Evolutionary conservation across 2,888 invertebrate genomes (phyloP).

Genomic region (Drosophila birchii): DNA sequence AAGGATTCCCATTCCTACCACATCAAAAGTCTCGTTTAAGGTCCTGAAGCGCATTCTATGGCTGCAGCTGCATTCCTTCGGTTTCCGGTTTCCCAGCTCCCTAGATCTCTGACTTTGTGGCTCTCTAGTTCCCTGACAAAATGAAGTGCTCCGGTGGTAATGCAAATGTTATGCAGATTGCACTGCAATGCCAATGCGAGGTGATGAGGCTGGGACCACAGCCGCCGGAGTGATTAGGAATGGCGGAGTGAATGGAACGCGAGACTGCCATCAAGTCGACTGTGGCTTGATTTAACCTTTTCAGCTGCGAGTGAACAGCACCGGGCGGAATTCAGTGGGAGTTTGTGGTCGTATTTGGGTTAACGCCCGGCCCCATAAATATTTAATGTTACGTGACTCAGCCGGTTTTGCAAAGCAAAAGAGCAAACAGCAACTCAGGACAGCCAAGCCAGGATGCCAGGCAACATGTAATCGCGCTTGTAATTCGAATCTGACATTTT

Average conservation of each 20-base stretch:
- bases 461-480: slow-evolving; percentile 30
- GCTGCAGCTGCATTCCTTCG: slow-evolving; percentile 22
- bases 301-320: slow-evolving; percentile 27
- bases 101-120: slow-evolving; percentile 1
- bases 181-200: slow-evolving; percentile 23
- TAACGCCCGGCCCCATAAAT: slow-evolving; percentile 33
- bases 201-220: slow-evolving; percentile 35
- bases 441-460: slow-evolving; percentile 12
- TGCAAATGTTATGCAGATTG: slow-evolving; percentile 41
- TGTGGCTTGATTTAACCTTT: slow-evolving; percentile 47
- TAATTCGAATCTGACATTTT: slow-evolving; percentile 15
- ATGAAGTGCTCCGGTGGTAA: slow-evolving; percentile 26
- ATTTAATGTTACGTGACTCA: slow-evolving; percentile 43
- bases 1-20: neutral
- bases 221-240: slow-evolving; percentile 41
- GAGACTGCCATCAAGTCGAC: slow-evolving; percentile 39
- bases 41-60: slow-evolving; percentile 13
- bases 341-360: slow-evolving; percentile 31
- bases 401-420: slow-evolving; percentile 23
- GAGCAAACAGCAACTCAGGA: slow-evolving; percentile 8
- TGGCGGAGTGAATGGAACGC: slow-evolving; percentile 31
- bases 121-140: slow-evolving; percentile 1
- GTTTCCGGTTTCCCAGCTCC: slow-evolving; percentile 10
- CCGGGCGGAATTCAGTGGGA: slow-evolving; percentile 1
- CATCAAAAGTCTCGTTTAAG: slow-evolving; percentile 23